These are phyloP conservation scores for Oxyruncus cristatus DNA, from an alignment of 2,113 vertebrate species.

Conservation along the genomic window DNA sequence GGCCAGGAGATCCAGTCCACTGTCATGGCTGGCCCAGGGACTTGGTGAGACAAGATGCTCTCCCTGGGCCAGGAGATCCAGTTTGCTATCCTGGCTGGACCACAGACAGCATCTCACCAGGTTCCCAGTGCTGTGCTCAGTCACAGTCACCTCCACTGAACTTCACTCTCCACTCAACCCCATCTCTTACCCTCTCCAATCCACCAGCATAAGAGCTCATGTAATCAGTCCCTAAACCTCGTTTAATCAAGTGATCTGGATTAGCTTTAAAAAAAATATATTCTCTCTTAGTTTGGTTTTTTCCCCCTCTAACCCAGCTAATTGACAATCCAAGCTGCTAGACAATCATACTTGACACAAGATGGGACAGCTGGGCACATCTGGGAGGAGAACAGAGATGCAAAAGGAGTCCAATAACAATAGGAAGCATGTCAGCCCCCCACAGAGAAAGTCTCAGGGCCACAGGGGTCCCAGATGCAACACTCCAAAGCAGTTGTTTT, in stretches of 20 bases:
- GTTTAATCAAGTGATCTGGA: not conserved
- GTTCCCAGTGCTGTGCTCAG: rapidly evolving
- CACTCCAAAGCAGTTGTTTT: not conserved
- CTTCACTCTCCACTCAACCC: not conserved
- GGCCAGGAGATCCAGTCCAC: not conserved
- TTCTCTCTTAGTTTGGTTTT: not conserved
- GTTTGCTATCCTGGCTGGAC: not conserved
- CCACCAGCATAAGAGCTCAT: not conserved
- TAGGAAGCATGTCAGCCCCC: not conserved
- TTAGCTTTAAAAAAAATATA: not conserved
- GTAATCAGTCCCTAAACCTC: not conserved
- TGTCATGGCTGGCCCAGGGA: rapidly evolving
- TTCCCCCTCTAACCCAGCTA: not conserved
- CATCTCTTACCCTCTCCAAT: not conserved
- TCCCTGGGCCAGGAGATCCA: not conserved
- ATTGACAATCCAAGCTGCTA: not conserved
- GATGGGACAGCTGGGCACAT: not conserved
- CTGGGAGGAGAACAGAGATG: not conserved
- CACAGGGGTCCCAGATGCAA: not conserved
- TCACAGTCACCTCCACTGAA: not conserved
- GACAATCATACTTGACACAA: not conserved
- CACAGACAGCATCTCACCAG: not conserved
- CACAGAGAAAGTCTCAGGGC: not conserved
- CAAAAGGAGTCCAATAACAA: not conserved
- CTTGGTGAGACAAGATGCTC: no score